Conservation (phyloP, 2,888 invertebrate species). For the Oscheius sp. region DNA sequence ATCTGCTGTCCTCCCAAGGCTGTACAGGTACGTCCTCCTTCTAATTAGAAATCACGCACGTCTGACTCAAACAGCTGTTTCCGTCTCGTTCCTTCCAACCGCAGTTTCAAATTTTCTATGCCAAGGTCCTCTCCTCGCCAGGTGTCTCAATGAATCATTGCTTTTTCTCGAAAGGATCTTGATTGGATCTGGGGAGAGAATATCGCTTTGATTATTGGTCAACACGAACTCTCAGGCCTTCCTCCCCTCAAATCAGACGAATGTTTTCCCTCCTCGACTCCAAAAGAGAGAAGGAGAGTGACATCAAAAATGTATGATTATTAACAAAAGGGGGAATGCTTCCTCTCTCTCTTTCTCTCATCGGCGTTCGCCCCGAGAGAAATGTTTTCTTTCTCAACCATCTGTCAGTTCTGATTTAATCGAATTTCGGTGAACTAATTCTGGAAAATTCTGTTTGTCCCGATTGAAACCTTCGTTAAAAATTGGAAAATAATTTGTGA, state of each 20-base stretch:
- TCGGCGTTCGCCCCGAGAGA: background rate
- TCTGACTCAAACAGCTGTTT: constrained; percentile 23
- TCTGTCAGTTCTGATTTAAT: background rate
- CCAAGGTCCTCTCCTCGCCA: background rate
- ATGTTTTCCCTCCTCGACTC: no score
- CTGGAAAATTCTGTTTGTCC: no score
- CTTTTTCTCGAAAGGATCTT: background rate
- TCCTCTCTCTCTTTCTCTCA: no score
- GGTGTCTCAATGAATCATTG: no score
- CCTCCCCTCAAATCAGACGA: no score
- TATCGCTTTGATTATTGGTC: no score
- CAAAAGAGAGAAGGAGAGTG: no score
- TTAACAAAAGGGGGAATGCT: background rate
- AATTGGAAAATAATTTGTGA: no score
- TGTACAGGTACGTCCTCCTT: constrained; percentile 43
- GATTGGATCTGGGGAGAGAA: background rate
- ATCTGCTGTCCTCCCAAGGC: constrained; percentile 51
- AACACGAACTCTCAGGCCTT: background rate
- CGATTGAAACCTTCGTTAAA: no score
- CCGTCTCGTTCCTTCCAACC: background rate
- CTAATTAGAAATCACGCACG: background rate
- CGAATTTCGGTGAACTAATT: background rate
- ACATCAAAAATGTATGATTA: no score
- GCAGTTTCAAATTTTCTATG: constrained; percentile 17
- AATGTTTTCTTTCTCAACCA: background rate